Evolutionary conservation across 1,140 invertebrate genomes (phyloP), one percentile per base, ranked within the genome.

Genomic region (Drosophila ohnishii): DNA sequence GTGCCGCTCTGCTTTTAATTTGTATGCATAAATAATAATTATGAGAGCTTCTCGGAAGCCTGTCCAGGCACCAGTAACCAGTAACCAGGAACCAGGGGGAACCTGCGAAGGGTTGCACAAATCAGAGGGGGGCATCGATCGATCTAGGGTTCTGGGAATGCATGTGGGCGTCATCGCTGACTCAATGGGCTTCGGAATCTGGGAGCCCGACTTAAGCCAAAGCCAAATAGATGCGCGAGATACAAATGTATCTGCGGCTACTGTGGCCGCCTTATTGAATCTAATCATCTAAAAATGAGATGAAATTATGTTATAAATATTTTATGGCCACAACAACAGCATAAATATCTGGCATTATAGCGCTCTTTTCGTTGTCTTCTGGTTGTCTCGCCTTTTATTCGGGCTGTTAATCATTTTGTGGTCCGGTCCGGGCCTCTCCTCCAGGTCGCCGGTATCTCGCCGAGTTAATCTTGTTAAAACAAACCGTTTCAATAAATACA

Each of bases 401-500:
- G 69, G 75, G 82, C 83, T 86, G 82, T 86, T 86, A 86, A 86
- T 86, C 82, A 86, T 86, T 86, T 86, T 87, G 82, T 86, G 83
- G 82, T 30, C 50, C 13, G 50, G 58, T 60, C 53, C 58, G 22
- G 34, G 61, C 7, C 8, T 28, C 45, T 28, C 45, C 45, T n/a
- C 47, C 14, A 3, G 44, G 62, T 39, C 44, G 42, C 42, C 62
- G 64, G 80, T 88, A 87, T 87, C 51, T 37, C 72, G 65, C 73
- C 76, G 80, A 86, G 75, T 88, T 87, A 87, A 87, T 87, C 83
- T 87, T 87, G 83, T 87, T 87, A 87, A 87, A 87, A 87, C 83
- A 87, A 87, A 87, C 83, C 83, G 83, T 87, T 87, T 88, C 83
- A 87, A 87, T 87, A 87, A 87, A 87, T 87, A 87, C 83, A 77